Evolutionary conservation across 2,113 vertebrate species (phyloP).

Genomic region (Upupa epops): DNA sequence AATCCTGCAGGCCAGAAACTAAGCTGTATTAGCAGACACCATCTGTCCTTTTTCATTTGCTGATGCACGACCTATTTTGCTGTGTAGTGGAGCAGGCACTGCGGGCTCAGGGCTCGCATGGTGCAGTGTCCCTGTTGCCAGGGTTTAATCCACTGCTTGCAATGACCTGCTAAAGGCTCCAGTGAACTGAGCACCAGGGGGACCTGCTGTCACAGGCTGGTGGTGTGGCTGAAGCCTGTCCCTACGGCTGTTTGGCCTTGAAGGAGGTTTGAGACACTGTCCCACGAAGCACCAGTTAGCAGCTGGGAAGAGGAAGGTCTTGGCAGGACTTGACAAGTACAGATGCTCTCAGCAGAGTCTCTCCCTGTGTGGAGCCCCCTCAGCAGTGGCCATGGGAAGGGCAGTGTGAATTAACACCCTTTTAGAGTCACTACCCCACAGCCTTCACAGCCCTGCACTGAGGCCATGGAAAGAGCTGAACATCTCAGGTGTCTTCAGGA

Average conservation of each 20-base stretch:
- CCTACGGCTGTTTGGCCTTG: neutral
- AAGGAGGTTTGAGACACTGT: neutral
- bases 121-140: neutral
- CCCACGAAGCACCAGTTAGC: neutral
- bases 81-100: slow-evolving; percentile 10
- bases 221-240: neutral
- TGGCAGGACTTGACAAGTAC: neutral
- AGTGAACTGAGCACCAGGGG: neutral
- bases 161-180: neutral
- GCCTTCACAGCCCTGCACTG: neutral
- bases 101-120: neutral
- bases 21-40: slow-evolving; percentile 69
- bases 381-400: neutral
- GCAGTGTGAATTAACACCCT: neutral
- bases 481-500: neutral
- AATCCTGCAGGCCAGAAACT: slow-evolving; percentile 58
- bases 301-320: neutral
- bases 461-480: neutral
- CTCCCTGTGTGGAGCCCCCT: neutral
- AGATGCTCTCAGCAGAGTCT: neutral
- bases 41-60: slow-evolving; percentile 70
- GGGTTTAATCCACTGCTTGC: neutral
- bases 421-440: neutral
- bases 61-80: slow-evolving; percentile 67
- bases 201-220: neutral